phyloP scores from a whole-genome alignment of 2,888 invertebrate genomes.

The Cryptophagus acutangulus region DNA sequence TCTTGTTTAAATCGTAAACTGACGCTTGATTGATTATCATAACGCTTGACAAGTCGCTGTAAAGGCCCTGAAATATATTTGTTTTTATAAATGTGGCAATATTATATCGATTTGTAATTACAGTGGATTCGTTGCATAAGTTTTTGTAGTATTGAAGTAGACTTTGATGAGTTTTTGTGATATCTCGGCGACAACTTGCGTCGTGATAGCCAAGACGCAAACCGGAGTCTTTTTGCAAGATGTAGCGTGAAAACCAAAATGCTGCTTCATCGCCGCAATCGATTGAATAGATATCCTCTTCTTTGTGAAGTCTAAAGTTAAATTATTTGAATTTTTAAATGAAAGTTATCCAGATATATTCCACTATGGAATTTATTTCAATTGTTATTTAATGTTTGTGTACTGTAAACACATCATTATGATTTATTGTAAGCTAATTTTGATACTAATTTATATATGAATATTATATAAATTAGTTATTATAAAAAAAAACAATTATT shows the following conservation, averaged over 20 bases:
- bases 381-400: too few relatives aligned
- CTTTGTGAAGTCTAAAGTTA: not conserved
- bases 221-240: slow-evolving; percentile 33
- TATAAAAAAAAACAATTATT: not conserved
- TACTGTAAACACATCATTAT: not conserved
- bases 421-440: not conserved
- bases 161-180: slow-evolving; percentile 6
- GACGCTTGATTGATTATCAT: slow-evolving; percentile 52
- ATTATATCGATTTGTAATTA: slow-evolving; percentile 17
- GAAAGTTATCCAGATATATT: too few relatives aligned
- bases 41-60: slow-evolving; percentile 52
- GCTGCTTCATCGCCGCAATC: slow-evolving; percentile 61
- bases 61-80: slow-evolving; percentile 47
- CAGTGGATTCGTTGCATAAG: slow-evolving; percentile 29
- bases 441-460: too few relatives aligned
- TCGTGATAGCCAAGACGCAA: slow-evolving; percentile 40
- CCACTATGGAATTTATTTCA: too few relatives aligned
- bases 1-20: slow-evolving; percentile 49
- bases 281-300: slow-evolving; percentile 38
- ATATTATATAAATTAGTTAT: too few relatives aligned
- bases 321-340: too few relatives aligned
- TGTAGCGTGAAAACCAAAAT: slow-evolving; percentile 54
- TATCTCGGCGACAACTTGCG: slow-evolving; percentile 22
- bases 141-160: slow-evolving; percentile 27
- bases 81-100: not conserved